Base-by-base conservation (phyloP, 2,113 vertebrate genomes). In the Sinocyclocheilus anophthalmus region DNA sequence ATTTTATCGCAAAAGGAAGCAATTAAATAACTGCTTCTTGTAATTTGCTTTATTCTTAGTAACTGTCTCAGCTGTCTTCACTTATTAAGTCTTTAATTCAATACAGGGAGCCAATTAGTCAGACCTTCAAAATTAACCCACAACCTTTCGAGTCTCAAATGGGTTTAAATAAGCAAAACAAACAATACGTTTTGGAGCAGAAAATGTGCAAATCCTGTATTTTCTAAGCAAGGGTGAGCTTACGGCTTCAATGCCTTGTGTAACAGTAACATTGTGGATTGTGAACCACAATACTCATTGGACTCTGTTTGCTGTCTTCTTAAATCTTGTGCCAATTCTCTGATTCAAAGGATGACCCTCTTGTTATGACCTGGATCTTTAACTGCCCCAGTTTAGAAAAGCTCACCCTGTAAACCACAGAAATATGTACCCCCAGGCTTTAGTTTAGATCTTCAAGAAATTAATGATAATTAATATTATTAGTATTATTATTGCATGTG, bases 41-140 rank as follows among this genome's bases (percentile, higher is more conserved):
- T 72, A 24, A 73, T 83, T 73, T 83, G 81, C 65, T 73, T 82
- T 83, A 83, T 83, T 70, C 81, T n/a, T 83, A 55, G 18, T 70
- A 83, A 83, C 11, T 24, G 82, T 83, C 67, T 73, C 50, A 39
- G 81, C 81, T 73, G 81, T 57, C 81, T 84, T 73, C 3, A 10
- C 67, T 39, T 30, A 84, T 72, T 57, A 84, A 73, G 50, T 22
- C 33, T 73, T 73, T 73, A 59, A 70, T 83, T 83, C 81, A 18
- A 70, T 70, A 83, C 26, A 50, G 45, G 22, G 24, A 83, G 45
- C 18, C 65, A 70, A 83, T 70, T 70, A 83, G 65, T 3, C 45
- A 69, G 42, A 55, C 65, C 81, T 50, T 67, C 26, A 83, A 48
- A 55, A 70, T 70, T 70, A 83, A 70, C 20, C 12, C 45, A 33